Evolutionary conservation across 2,888 invertebrate species (phyloP).

Genomic region (Ectemnius continuus): DNA sequence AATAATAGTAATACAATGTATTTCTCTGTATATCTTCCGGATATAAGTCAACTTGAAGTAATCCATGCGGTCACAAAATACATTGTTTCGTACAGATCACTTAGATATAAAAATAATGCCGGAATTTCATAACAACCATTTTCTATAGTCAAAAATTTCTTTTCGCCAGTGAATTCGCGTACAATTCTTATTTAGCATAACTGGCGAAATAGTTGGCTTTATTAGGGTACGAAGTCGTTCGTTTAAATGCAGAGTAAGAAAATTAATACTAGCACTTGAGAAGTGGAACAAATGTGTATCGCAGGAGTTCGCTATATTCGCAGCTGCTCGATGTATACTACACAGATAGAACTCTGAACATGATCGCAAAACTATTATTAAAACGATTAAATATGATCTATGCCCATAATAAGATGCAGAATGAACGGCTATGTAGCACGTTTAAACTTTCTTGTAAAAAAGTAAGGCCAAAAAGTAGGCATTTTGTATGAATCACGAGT

Average conservation of each 20-base stretch:
- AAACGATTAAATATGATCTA: conserved; percentile 28
- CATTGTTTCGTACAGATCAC: conserved; percentile 39
- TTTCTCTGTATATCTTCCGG: conserved; percentile 35
- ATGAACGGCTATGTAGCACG: conserved; percentile 15
- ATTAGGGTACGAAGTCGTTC: conserved; percentile 19
- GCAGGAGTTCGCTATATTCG: no score
- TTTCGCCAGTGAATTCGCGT: conserved; percentile 1
- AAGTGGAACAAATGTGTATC: no score
- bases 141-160: conserved; percentile 24
- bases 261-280: conserved; percentile 28
- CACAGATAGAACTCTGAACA: no score
- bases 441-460: conserved; percentile 58
- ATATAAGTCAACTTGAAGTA: conserved; percentile 33
- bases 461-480: conserved; percentile 74
- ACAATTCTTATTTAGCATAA: conserved; percentile 3
- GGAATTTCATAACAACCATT: conserved; percentile 47
- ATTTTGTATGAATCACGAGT: conserved; percentile 61
- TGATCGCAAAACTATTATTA: no score
- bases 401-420: not conserved
- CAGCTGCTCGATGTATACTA: no score
- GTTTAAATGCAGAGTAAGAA: conserved; percentile 22
- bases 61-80: conserved; percentile 40
- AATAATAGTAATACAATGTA: conserved; percentile 50
- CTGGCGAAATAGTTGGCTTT: conserved; percentile 11
- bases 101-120: conserved; percentile 63